Evolutionary conservation across 2,888 invertebrate genomes (phyloP).

Genomic region (Nasonovia ribisnigri): DNA sequence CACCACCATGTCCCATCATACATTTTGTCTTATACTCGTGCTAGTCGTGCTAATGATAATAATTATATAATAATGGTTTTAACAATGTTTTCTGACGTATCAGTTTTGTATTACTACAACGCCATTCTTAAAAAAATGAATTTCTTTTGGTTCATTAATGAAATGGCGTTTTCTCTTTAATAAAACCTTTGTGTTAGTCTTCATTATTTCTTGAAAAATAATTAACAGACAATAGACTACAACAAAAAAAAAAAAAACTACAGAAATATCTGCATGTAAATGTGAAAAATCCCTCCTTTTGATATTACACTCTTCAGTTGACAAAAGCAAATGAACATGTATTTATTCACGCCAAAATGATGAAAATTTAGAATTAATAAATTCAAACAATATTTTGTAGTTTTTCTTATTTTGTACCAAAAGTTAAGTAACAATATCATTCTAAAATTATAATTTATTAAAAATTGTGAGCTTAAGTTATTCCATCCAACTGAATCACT

Average conservation of each 20-base stretch:
- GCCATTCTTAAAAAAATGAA: neutral
- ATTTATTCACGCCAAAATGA: slow-evolving; percentile 20
- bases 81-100: slow-evolving; percentile 20
- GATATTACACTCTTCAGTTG: neutral
- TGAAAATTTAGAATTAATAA: neutral
- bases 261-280: neutral
- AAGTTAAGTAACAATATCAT: neutral
- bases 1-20: neutral
- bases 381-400: neutral
- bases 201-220: slow-evolving; percentile 45
- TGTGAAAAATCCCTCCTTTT: neutral
- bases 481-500: neutral
- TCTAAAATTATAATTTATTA: neutral
- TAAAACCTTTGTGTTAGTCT: slow-evolving; percentile 37
- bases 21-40: neutral
- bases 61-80: neutral
- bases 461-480: neutral
- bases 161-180: slow-evolving; percentile 9
- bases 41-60: too few relatives aligned
- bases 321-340: slow-evolving; percentile 4
- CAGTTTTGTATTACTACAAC: neutral
- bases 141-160: slow-evolving; percentile 35
- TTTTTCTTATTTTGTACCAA: neutral
- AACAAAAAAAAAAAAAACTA: neutral
- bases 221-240: slow-evolving; percentile 14